Percentiles rank a stretch among this genome's conserved stretches.
Conservation (phyloP, 2,113 vertebrate species). For the Actenoides hombroni region DNA sequence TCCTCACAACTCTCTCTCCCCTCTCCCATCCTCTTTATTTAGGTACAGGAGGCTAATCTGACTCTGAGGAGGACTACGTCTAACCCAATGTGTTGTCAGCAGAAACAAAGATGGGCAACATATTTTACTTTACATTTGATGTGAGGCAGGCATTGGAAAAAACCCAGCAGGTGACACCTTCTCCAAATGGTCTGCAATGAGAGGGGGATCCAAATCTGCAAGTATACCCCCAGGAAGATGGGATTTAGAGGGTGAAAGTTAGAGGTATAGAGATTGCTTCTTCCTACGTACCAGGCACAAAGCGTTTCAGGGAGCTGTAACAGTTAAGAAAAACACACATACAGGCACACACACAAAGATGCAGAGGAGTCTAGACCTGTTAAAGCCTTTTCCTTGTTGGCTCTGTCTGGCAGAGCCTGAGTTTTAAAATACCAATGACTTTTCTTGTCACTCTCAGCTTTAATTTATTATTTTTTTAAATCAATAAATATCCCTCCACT, state of each 20-base stretch:
- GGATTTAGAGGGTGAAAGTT: not conserved
- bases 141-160: not conserved
- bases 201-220: not conserved
- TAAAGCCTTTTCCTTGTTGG: constrained; percentile 18
- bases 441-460: constrained; percentile 42
- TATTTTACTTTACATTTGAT: not conserved
- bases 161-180: not conserved
- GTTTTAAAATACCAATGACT: constrained; percentile 35
- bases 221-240: not conserved
- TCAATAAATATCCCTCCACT: constrained; percentile 48
- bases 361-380: not conserved
- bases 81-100: not conserved
- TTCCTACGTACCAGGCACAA: not conserved
- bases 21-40: not conserved
- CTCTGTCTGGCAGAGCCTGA: not conserved
- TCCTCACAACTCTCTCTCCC: rapidly evolving
- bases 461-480: constrained; percentile 23
- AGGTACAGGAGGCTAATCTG: not conserved
- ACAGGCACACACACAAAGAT: not conserved
- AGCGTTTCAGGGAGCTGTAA: not conserved
- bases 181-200: not conserved
- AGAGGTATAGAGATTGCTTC: not conserved
- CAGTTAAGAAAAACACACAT: not conserved
- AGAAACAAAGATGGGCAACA: not conserved
- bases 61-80: not conserved